Conservation (phyloP, 2,797 vertebrate species). For the Premnoplex brunnescens region DNA sequence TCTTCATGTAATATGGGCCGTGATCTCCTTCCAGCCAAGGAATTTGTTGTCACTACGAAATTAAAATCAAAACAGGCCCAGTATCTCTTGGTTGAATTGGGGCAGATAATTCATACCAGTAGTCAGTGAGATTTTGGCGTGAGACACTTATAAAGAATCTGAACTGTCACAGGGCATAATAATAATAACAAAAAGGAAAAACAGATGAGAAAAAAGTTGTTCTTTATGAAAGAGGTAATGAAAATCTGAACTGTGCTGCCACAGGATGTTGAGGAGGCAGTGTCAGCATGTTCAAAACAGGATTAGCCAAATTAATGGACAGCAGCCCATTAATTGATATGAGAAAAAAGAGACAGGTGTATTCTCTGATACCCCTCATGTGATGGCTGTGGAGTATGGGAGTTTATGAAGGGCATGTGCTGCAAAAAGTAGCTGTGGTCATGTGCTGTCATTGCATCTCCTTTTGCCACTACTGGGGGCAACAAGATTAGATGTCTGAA, state of each 20-base stretch:
- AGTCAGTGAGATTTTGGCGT: background rate
- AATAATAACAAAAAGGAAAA: background rate
- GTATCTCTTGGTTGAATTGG: background rate
- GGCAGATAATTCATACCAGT: background rate
- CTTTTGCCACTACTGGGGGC: background rate
- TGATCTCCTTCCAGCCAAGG: background rate
- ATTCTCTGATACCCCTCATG: background rate
- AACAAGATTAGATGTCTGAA: background rate
- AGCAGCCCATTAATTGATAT: background rate
- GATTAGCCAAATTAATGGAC: background rate
- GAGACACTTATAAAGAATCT: background rate
- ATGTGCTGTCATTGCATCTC: accelerated
- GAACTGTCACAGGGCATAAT: background rate
- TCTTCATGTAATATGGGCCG: background rate
- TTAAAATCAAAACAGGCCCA: background rate
- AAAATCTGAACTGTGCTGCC: background rate
- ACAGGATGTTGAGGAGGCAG: background rate
- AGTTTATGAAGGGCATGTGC: background rate
- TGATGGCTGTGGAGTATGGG: background rate
- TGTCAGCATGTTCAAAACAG: background rate
- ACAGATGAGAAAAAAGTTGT: background rate
- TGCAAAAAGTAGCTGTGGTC: background rate
- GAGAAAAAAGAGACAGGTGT: background rate
- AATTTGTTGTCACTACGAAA: background rate
- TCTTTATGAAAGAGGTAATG: background rate